Evolutionary conservation across 2,113 vertebrate genomes (phyloP).

Genomic region (Ailuropoda melanoleuca): DNA sequence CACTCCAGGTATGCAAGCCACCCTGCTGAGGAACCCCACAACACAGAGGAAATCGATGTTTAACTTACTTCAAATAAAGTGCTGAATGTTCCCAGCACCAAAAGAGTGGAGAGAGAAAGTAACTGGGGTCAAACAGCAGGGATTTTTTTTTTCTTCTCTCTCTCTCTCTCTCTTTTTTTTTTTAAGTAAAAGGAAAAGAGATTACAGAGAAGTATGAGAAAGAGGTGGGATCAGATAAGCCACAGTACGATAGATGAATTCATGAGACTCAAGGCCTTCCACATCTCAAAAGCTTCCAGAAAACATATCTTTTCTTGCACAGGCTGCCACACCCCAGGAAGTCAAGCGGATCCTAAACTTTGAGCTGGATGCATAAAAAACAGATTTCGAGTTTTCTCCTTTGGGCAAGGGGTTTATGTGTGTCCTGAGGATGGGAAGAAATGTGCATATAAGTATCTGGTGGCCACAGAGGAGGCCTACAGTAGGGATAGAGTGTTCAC

Average conservation of each 20-base stretch:
- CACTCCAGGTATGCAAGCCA: too few relatives aligned
- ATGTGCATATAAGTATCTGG: neutral
- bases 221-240: neutral
- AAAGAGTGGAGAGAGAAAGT: neutral
- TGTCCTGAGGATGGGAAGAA: neutral
- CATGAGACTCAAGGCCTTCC: neutral
- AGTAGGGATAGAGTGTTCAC: neutral
- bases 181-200: neutral
- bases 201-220: neutral
- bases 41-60: neutral
- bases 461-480: too few relatives aligned
- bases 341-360: fast-evolving
- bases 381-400: neutral
- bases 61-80: neutral
- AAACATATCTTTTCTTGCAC: neutral
- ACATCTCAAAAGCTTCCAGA: neutral
- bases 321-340: neutral
- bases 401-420: neutral
- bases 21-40: neutral
- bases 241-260: neutral
- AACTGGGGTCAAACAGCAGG: neutral
- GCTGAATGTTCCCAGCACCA: neutral
- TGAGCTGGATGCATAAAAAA: neutral
- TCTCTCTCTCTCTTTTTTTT: neutral
- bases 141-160: neutral